A percentile compares a stretch with the other conserved stretches of the same genome.
Conservation (phyloP, 2,888 invertebrate species). For the Podotricha telesiphe region DNA sequence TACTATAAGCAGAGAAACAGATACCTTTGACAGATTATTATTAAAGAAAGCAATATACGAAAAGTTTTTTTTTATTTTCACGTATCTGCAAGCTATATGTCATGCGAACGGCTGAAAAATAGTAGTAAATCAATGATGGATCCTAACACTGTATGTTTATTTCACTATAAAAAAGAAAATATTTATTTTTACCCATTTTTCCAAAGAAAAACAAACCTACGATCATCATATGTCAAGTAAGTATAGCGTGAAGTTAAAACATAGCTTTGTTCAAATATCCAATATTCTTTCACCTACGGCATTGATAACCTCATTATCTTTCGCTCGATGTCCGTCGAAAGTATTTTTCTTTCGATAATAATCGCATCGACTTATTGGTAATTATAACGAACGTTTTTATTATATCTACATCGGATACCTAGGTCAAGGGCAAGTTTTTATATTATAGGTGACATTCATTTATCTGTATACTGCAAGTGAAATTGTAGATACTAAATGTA, state of each 20-base stretch:
- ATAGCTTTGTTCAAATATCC: not conserved
- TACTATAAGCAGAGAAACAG: too few species aligned
- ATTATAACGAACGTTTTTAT: conserved; percentile 13
- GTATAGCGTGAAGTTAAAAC: not conserved
- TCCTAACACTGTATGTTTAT: too few species aligned
- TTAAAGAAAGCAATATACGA: too few species aligned
- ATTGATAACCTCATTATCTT: conserved; percentile 27
- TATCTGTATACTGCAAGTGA: conserved; percentile 4
- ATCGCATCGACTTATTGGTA: conserved; percentile 11
- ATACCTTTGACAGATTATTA: too few species aligned
- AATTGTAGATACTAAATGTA: not conserved
- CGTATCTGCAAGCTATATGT: too few species aligned
- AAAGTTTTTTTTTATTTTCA: too few species aligned
- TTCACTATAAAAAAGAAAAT: too few species aligned
- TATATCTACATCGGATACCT: conserved; percentile 25
- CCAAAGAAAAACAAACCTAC: not conserved
- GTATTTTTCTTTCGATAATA: conserved; percentile 25
- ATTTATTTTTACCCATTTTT: too few species aligned
- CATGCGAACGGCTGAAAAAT: too few species aligned
- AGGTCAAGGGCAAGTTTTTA: conserved; percentile 33
- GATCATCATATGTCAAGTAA: not conserved
- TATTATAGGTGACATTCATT: conserved; percentile 35
- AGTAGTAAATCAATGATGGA: too few species aligned
- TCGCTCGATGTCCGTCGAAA: conserved; percentile 4
- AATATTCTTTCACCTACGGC: conserved; percentile 8